Conservation (phyloP, 2,797 vertebrate genomes). For the Microhierax caerulescens region DNA sequence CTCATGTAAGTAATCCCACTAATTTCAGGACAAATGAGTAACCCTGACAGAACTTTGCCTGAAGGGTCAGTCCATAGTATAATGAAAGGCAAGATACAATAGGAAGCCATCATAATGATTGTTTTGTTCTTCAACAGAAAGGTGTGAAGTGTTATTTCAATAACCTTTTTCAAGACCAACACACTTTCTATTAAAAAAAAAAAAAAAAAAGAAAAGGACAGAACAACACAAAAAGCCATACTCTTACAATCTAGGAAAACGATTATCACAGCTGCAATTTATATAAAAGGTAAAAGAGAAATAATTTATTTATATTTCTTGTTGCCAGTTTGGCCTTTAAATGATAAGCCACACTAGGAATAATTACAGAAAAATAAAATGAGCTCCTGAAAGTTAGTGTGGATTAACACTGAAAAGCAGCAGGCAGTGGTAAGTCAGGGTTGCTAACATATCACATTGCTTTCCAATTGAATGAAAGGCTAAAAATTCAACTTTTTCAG, state of each 20-base stretch:
- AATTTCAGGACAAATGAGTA: background rate
- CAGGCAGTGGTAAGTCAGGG: background rate
- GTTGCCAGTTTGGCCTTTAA: background rate
- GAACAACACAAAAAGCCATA: conserved; percentile 46
- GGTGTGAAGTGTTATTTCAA: conserved; percentile 76
- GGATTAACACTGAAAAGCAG: background rate
- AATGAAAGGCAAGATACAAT: background rate
- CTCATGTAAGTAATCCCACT: background rate
- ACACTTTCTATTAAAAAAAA: conserved; percentile 17
- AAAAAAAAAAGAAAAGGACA: conserved; percentile 45
- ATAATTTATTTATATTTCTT: background rate
- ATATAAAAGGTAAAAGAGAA: conserved; percentile 72
- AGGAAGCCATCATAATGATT: background rate
- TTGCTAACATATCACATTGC: background rate
- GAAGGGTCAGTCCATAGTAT: background rate
- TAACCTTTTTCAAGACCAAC: conserved; percentile 58
- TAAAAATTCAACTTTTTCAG: background rate
- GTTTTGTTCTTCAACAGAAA: conserved; percentile 62
- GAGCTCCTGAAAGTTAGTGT: background rate
- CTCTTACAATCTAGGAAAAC: conserved; percentile 76
- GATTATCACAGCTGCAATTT: conserved; percentile 72
- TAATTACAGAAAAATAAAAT: background rate
- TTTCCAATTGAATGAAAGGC: background rate
- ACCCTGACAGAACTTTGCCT: background rate
- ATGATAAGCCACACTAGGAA: background rate